Base-by-base conservation (phyloP, 2,797 vertebrate species). In the Falco biarmicus region DNA sequence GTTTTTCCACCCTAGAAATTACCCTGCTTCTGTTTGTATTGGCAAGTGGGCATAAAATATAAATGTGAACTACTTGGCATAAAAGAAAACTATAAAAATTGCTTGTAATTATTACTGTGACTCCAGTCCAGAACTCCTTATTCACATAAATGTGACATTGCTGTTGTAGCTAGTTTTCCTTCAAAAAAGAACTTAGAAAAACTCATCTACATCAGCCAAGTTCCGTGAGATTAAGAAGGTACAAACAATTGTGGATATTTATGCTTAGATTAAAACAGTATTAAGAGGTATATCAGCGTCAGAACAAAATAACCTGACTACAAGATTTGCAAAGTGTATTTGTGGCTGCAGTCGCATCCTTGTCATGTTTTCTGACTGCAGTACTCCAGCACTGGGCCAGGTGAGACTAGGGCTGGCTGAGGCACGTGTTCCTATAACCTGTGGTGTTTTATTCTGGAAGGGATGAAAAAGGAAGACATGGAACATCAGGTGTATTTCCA, bases 41-140 rank as follows among this genome's bases (percentile, higher is more conserved):
- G 86, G 90, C 94, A 95, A 82, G 12, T 15, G 15, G 68, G 57
- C 47, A 92, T 77, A 87, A 93, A 90, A 80, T 70, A 77, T 22
- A 89, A 90, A 94, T 43, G 64, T 68, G 88, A 90, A 84, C 51
- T 84, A 83, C 68, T 82, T 89, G 80, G 50, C 68, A 85, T 68
- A 69, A 94, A 83, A 94, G 24, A 93, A 87, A 90, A 68, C 56
- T 87, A 50, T 89, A 87, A 90, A 95, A 91, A 87, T 75, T 83
- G 50, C 37, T 85, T 7, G 1, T 80, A 85, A 87, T 94, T 89
- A 95, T 65, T 87, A 39, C 53, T 48, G 9, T 63, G 37, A 89
- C 32, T 87, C 41, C 65, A 74, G 82, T 50, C 66, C 81, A 92
- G 34, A 82, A 65, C 22, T 85, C 41, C n/a, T 90, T 82, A 54